These are phyloP conservation scores for Pao palembangensis DNA, from an alignment of 2,113 vertebrate species.

Conservation along the genomic window DNA sequence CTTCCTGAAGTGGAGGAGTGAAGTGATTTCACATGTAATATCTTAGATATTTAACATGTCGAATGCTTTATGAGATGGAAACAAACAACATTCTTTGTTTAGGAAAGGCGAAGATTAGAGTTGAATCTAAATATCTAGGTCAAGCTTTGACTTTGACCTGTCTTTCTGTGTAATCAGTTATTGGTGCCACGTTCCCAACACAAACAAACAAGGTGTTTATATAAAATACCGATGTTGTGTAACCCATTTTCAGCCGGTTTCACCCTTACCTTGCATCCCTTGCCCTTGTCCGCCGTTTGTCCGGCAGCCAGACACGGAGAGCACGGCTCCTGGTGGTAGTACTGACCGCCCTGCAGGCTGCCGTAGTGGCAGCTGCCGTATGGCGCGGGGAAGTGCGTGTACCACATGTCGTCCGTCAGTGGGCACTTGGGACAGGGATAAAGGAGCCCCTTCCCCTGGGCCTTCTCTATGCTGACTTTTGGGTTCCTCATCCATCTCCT, in stretches of 20 bases:
- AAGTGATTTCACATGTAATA: too few species aligned
- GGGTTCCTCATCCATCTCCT: conserved; percentile 93
- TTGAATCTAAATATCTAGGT: not conserved
- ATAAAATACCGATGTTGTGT: not conserved
- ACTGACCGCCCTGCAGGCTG: conserved; percentile 60
- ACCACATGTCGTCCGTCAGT: conserved; percentile 78
- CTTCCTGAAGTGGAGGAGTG: too few species aligned
- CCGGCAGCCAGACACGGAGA: conserved; percentile 68
- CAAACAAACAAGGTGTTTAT: not conserved
- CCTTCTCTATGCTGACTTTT: conserved; percentile 85
- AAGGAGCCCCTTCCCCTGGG: conserved; percentile 78
- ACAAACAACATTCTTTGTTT: too few species aligned
- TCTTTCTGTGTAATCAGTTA: not conserved
- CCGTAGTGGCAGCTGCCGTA: conserved; percentile 79
- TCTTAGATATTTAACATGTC: too few species aligned
- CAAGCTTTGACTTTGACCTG: not conserved
- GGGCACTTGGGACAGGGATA: conserved; percentile 79
- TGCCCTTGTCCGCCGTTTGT: conserved; percentile 73
- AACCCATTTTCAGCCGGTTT: not conserved
- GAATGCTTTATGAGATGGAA: too few species aligned
- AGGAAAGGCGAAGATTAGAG: not conserved
- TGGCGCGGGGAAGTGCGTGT: conserved; percentile 77
- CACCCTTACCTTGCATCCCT: conserved; percentile 81
- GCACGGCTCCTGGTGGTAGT: conserved; percentile 74
- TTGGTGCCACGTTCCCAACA: not conserved